A percentile compares a stretch with the other conserved stretches of the same genome.
Evolutionary conservation across 2,888 invertebrate species (phyloP).

Genomic region (Drosophila percnosoma): DNA sequence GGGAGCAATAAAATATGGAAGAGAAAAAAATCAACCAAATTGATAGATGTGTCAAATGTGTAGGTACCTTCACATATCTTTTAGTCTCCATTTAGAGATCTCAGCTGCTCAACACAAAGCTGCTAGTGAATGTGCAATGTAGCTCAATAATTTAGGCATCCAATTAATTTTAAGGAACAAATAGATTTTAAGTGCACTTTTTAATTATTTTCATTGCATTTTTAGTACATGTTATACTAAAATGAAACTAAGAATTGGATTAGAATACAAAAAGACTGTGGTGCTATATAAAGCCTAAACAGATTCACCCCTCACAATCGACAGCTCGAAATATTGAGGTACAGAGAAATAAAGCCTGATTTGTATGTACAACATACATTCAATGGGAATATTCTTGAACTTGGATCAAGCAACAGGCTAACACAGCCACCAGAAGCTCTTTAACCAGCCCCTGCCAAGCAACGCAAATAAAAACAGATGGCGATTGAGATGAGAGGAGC

Average conservation of each 20-base stretch:
- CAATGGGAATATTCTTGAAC: constrained; percentile 27
- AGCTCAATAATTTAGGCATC: not conserved
- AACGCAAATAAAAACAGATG: constrained; percentile 36
- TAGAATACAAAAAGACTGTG: not conserved
- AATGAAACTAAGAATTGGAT: not conserved
- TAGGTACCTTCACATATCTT: not conserved
- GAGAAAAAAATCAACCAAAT: constrained; percentile 11
- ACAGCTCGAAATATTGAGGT: not conserved
- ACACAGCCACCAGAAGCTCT: not conserved
- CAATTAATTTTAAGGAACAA: not conserved
- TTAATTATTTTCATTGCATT: not conserved
- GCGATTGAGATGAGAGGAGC: not conserved
- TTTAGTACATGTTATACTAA: not conserved
- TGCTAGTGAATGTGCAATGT: not conserved
- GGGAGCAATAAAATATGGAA: constrained; percentile 1
- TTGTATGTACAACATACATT: constrained; percentile 12
- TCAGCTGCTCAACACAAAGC: not conserved
- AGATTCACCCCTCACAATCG: not conserved
- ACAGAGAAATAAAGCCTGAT: not conserved
- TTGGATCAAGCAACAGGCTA: constrained; percentile 43
- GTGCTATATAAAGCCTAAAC: not conserved
- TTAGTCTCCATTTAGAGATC: not conserved
- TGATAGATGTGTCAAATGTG: constrained; percentile 40
- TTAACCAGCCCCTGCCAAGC: not conserved
- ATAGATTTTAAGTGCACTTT: too few relatives aligned